Percentiles rank a stretch among this genome's conserved stretches.
Conservation (phyloP, 2,113 vertebrate genomes). For the Diadophis punctatus region DNA sequence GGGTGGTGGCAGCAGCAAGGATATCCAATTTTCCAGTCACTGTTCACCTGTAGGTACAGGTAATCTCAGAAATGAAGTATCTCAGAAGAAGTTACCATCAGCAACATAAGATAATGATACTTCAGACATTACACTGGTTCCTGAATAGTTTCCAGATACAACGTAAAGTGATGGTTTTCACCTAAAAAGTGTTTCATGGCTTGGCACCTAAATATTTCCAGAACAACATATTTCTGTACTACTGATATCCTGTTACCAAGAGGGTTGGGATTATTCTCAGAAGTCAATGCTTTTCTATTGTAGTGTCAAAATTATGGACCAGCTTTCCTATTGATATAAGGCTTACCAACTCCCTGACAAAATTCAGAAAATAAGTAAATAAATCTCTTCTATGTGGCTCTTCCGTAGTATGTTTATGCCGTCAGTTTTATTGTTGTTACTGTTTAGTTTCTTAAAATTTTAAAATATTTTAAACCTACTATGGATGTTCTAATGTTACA, state of each 20-base stretch:
- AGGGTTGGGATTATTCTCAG: background rate
- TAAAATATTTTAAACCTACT: background rate
- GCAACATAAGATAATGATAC: background rate
- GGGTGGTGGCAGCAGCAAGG: background rate
- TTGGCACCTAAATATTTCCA: background rate
- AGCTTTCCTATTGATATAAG: background rate
- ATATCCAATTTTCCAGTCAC: background rate
- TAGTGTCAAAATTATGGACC: background rate
- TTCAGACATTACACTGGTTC: background rate
- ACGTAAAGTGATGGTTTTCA: background rate
- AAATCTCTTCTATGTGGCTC: background rate
- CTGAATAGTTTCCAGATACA: background rate
- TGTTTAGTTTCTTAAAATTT: background rate
- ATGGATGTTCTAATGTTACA: background rate
- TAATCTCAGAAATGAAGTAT: background rate
- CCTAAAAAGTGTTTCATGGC: background rate
- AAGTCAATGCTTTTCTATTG: background rate
- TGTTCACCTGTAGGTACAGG: background rate
- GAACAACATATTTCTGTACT: background rate
- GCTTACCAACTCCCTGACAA: background rate
- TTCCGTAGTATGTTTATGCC: background rate
- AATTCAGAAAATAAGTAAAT: background rate
- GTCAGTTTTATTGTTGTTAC: background rate
- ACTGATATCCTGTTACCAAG: background rate
- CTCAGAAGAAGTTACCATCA: background rate